A percentile compares a stretch with the other conserved stretches of the same genome.
Evolutionary conservation across 2,797 vertebrate species (phyloP).

Genomic region (Paedocypris micromegethes): DNA sequence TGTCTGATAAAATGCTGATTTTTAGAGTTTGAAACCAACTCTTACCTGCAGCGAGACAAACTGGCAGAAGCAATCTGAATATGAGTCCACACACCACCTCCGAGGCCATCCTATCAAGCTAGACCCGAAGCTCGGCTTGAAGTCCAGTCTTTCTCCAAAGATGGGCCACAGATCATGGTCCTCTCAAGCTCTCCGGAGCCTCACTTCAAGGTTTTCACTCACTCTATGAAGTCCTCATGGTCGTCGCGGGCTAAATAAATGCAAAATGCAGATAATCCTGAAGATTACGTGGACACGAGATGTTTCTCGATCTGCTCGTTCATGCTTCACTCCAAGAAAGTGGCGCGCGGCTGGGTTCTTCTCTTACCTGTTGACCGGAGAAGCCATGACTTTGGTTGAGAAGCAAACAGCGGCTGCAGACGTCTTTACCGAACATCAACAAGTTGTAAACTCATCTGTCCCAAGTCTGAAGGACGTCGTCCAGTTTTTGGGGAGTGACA

Average conservation of each 20-base stretch:
- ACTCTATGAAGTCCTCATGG: conserved; percentile 20
- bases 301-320: conserved; percentile 1
- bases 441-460: neutral
- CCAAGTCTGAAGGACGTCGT: neutral
- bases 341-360: neutral
- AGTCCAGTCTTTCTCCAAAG: conserved; percentile 40
- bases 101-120: conserved; percentile 70
- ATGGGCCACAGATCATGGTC: conserved; percentile 39
- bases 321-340: conserved; percentile 8
- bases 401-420: conserved; percentile 17
- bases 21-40: neutral
- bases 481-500: neutral
- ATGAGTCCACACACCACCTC: conserved; percentile 81
- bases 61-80: conserved; percentile 79
- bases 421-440: neutral
- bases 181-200: conserved; percentile 5
- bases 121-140: conserved; percentile 32
- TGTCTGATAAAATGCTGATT: too few relatives aligned
- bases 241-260: neutral
- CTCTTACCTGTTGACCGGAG: conserved; percentile 41
- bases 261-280: conserved; percentile 35
- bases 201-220: neutral
- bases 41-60: conserved; percentile 80
- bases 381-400: conserved; percentile 18
- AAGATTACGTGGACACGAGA: conserved; percentile 5